Evolutionary conservation across 1,140 invertebrate species (phyloP).

Genomic region (Medauroidea extradentata): DNA sequence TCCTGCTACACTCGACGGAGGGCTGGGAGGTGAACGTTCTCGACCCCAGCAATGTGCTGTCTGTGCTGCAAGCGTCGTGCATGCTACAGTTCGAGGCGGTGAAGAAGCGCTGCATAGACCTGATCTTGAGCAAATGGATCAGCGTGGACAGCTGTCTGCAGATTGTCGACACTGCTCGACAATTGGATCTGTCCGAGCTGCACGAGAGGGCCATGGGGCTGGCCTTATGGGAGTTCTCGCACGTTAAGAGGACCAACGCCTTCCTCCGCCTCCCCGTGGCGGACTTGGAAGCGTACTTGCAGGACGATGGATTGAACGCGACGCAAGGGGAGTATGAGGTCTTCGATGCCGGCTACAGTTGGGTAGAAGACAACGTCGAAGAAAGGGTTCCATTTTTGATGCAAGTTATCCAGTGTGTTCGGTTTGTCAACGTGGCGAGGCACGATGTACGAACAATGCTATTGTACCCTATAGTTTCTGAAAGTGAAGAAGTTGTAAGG

Average conservation of each 20-base stretch:
- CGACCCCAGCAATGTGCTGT: conserved; percentile 40
- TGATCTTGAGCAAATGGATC: conserved; percentile 39
- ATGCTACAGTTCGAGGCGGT: conserved; percentile 45
- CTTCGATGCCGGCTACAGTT: conserved; percentile 42
- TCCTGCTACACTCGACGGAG: conserved; percentile 45
- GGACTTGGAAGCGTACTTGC: conserved; percentile 18
- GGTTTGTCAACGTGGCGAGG: conserved; percentile 21
- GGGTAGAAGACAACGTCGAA: conserved; percentile 41
- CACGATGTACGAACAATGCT: conserved; percentile 25
- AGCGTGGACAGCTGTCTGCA: conserved; percentile 44
- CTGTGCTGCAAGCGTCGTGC: conserved; percentile 42
- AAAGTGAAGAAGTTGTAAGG: conserved; percentile 16
- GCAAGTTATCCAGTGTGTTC: conserved; percentile 35
- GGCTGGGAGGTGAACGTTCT: conserved; percentile 42
- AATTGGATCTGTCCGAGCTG: conserved; percentile 27
- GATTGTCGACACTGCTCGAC: conserved; percentile 41
- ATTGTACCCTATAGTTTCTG: conserved; percentile 19
- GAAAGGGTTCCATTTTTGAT: conserved; percentile 34
- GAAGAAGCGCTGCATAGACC: conserved; percentile 38
- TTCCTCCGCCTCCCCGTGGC: conserved; percentile 40
- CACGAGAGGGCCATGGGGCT: conserved; percentile 17
- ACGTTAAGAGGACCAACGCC: conserved; percentile 36
- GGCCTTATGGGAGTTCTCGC: conserved; percentile 30
- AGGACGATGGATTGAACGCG: conserved; percentile 14
- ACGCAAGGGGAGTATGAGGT: conserved; percentile 40